Evolutionary conservation across 2,797 vertebrate genomes (phyloP).

Genomic region (Poecilia wingei): DNA sequence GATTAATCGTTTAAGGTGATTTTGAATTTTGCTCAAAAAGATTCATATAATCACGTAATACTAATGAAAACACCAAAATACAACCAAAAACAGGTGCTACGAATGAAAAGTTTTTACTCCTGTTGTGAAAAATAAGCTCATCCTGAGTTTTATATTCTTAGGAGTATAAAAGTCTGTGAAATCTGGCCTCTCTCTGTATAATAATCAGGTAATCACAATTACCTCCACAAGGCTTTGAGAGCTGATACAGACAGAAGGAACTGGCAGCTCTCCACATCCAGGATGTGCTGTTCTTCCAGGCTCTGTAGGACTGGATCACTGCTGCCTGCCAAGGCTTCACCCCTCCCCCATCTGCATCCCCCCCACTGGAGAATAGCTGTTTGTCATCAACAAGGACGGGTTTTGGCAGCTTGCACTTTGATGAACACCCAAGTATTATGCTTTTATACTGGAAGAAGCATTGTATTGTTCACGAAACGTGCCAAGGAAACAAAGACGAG

Average conservation of each 20-base stretch:
- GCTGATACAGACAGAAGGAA: constrained; percentile 45
- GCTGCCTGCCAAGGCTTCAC: constrained; percentile 58
- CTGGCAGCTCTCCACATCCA: constrained; percentile 58
- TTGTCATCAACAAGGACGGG: constrained; percentile 54
- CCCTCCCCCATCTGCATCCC: neutral
- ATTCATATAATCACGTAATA: neutral
- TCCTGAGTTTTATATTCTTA: neutral
- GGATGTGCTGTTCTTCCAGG: constrained; percentile 66
- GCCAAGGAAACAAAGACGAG: constrained; percentile 62
- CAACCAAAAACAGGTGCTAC: neutral
- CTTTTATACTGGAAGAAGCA: constrained; percentile 34
- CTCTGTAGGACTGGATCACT: constrained; percentile 59
- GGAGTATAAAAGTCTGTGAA: neutral
- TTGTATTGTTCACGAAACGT: constrained; percentile 49
- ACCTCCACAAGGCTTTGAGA: constrained; percentile 40
- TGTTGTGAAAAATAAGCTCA: neutral
- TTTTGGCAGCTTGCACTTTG: constrained; percentile 61
- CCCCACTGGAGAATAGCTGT: constrained; percentile 49
- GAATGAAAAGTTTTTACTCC: neutral
- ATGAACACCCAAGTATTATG: constrained; percentile 61
- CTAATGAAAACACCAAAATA: neutral
- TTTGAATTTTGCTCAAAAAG: neutral
- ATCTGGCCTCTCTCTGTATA: constrained; percentile 4
- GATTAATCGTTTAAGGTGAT: neutral
- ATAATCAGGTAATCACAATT: constrained; percentile 46